Evolutionary conservation across 2,113 vertebrate genomes (phyloP).

Genomic region (human): GRCh38 chr4:121909001-121909500

Average conservation of each 20-base stretch:
- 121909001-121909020: not conserved
- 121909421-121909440: not conserved
- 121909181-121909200: not conserved
- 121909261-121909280: not conserved
- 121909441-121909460: rapidly evolving
- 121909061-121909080: not conserved
- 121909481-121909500: not conserved
- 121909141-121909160: not conserved
- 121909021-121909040: not conserved
- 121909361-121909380: not conserved
- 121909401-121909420: not conserved
- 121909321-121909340: not conserved
- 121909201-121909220: not conserved
- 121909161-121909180: not conserved
- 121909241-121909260: not conserved
- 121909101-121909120: not conserved
- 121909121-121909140: not conserved
- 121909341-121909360: not conserved
- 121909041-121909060: not conserved
- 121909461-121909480: not conserved
- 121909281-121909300: not conserved
- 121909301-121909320: not conserved
- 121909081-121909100: not conserved
- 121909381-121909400: not conserved
- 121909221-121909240: not conserved